These are phyloP conservation scores for Nycticryphes semicollaris DNA, from an alignment of 2,113 vertebrate genomes.

Conservation along the genomic window DNA sequence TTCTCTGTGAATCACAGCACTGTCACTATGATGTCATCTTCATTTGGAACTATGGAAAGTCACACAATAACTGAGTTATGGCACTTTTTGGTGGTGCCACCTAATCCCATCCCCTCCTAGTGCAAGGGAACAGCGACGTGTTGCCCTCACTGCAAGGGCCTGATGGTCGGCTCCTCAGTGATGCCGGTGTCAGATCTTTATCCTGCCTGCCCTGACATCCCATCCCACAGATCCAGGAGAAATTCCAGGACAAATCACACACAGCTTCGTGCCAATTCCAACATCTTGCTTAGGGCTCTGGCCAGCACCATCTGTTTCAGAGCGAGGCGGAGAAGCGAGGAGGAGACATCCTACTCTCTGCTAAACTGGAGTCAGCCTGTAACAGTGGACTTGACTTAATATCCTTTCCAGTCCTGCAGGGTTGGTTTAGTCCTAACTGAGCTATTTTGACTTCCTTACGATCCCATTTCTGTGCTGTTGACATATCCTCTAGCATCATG, in stretches of 20 bases:
- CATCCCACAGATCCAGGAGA: rapidly evolving
- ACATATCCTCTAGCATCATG: background rate
- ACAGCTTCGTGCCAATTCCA: background rate
- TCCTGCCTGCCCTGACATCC: background rate
- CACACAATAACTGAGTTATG: background rate
- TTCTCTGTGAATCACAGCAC: background rate
- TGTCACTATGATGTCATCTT: background rate
- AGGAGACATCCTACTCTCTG: background rate
- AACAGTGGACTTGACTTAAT: background rate
- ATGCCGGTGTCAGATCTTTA: background rate
- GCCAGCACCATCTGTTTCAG: background rate
- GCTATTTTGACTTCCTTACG: background rate
- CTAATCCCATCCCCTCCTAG: rapidly evolving
- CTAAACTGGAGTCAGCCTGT: background rate
- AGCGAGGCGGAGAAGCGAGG: background rate
- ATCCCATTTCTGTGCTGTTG: background rate
- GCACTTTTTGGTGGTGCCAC: background rate
- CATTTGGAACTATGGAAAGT: background rate
- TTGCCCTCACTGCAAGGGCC: background rate
- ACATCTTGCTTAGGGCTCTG: background rate
- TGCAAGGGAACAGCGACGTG: rapidly evolving
- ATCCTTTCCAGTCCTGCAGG: too few relatives aligned
- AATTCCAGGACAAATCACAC: background rate
- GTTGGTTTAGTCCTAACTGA: background rate
- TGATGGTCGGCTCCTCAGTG: rapidly evolving